Percentiles rank a stretch among this genome's conserved stretches.
Evolutionary conservation across 2,888 invertebrate species (phyloP).

Genomic region (Drosophila yooni): DNA sequence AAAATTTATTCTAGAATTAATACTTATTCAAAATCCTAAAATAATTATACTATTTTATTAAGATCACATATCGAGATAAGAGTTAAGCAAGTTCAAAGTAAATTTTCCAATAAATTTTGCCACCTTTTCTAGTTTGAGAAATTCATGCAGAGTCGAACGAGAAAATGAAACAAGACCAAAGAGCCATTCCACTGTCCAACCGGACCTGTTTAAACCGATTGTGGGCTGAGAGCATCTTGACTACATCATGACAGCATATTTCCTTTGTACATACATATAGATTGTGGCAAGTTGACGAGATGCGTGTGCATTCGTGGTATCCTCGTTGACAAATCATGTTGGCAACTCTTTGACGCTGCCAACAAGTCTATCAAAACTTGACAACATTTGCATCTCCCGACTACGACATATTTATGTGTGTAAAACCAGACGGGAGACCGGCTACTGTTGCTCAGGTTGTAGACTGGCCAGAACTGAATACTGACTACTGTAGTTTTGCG

Average conservation of each 20-base stretch:
- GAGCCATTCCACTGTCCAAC: not conserved
- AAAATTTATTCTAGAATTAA: no score
- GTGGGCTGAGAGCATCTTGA: conserved; percentile 1
- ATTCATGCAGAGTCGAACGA: not conserved
- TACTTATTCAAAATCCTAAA: no score
- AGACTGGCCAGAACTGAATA: not conserved
- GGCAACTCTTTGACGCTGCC: conserved; percentile 55
- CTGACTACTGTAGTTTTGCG: conserved; percentile 33
- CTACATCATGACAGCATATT: not conserved
- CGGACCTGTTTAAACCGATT: not conserved
- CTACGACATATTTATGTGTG: conserved; percentile 34
- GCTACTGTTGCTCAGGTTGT: conserved; percentile 25
- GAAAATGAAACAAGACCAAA: not conserved
- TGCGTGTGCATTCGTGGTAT: conserved; percentile 30
- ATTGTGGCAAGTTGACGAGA: conserved; percentile 15
- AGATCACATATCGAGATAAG: not conserved
- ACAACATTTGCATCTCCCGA: conserved; percentile 69
- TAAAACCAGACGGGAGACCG: conserved; percentile 31
- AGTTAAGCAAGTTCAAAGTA: not conserved
- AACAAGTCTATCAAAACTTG: conserved; percentile 74
- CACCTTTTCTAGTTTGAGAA: not conserved
- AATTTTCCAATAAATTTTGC: not conserved
- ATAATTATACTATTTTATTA: not conserved
- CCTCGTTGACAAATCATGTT: conserved; percentile 67
- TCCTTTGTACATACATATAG: not conserved